Evolutionary conservation across 2,888 invertebrate genomes (phyloP).

Genomic region (Pammene fasciana): DNA sequence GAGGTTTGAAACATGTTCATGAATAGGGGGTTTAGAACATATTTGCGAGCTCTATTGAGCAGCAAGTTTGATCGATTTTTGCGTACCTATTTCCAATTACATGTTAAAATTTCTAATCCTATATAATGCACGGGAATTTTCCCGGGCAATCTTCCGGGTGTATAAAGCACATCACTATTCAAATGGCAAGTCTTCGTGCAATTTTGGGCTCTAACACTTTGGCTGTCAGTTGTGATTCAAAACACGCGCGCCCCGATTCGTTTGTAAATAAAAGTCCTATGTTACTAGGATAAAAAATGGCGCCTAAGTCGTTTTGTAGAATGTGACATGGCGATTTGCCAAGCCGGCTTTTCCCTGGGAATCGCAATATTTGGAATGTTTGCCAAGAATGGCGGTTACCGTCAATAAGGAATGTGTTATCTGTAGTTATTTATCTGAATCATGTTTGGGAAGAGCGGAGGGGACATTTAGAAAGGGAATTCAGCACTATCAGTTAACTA

Average conservation of each 20-base stretch:
- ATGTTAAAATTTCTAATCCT: no score
- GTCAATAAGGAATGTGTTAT: slow-evolving; percentile 26
- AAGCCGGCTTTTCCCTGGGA: slow-evolving; percentile 21
- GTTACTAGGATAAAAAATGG: not conserved
- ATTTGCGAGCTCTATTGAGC: no score
- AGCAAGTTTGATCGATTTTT: no score
- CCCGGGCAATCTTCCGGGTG: not conserved
- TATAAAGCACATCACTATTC: slow-evolving; percentile 1
- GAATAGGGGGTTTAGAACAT: no score
- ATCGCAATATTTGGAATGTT: slow-evolving; percentile 34
- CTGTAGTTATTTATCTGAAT: slow-evolving; percentile 14
- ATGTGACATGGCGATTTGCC: slow-evolving; percentile 23
- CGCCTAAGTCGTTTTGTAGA: not conserved
- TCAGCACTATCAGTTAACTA: no score
- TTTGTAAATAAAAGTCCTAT: not conserved
- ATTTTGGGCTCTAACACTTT: slow-evolving; percentile 3
- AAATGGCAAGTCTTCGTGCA: no score
- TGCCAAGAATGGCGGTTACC: slow-evolving; percentile 33
- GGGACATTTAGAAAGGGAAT: not conserved
- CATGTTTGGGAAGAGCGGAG: not conserved
- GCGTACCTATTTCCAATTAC: no score
- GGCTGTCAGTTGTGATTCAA: not conserved
- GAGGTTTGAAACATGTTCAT: no score
- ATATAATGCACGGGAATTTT: not conserved
- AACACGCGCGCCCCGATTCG: not conserved